Conservation (phyloP, 2,888 invertebrate species). For the Nephrotoma guestfalica region DNA sequence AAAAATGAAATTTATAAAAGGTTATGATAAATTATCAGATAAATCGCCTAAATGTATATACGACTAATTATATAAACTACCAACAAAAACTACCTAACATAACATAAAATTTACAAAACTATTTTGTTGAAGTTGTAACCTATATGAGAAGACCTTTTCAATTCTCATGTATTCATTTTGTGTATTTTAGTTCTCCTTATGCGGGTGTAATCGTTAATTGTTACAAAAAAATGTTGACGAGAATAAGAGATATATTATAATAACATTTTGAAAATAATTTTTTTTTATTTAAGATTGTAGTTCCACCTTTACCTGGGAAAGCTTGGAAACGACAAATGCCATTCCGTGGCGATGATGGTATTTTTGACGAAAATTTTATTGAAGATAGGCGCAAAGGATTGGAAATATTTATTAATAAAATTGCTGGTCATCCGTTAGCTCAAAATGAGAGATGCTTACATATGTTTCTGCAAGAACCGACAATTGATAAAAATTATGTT, state of each 20-base stretch:
- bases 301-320: slow-evolving; percentile 95
- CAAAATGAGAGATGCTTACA: slow-evolving; percentile 98
- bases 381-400: slow-evolving; percentile 96
- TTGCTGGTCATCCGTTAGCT: slow-evolving; percentile 95
- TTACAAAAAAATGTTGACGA: neutral
- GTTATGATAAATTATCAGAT: no score
- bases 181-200: no score
- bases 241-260: neutral
- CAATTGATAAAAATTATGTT: slow-evolving; percentile 98
- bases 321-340: slow-evolving; percentile 97
- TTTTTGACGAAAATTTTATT: slow-evolving; percentile 98
- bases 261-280: slow-evolving; percentile 13
- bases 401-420: slow-evolving; percentile 98
- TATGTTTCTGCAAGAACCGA: slow-evolving; percentile 96
- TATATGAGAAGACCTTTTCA: no score
- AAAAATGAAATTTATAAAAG: no score
- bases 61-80: no score
- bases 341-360: slow-evolving; percentile 96
- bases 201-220: no score
- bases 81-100: no score
- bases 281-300: slow-evolving; percentile 64
- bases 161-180: no score
- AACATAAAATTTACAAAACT: no score
- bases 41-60: no score
- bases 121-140: no score